Evolutionary conservation across 2,797 vertebrate genomes (phyloP), one percentile per base, ranked within the genome.

Genomic region (Rhabdomys pumilio): DNA sequence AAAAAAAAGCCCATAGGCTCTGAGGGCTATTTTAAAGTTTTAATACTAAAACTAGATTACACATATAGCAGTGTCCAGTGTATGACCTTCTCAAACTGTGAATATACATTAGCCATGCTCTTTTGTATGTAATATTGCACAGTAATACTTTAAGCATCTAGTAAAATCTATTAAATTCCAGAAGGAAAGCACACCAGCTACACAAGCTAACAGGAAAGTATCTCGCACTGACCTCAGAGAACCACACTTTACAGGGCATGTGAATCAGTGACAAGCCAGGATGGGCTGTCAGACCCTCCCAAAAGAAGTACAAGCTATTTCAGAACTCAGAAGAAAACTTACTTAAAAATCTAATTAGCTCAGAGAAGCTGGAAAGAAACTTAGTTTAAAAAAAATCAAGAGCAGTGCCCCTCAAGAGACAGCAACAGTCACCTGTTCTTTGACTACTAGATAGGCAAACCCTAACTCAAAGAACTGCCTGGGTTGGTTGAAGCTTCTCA

Each of bases 381-480:
- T 31, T 69, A 76, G 82, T 73, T 90, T 86, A 50, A 50, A 50
- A 50, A 50, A 93, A 83, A 38, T 72, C 6, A 89, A 41, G 47
- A 88, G 41, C 3, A 50, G 65, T 14, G 6, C 14, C 31, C 65
- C 65, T 34, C 14, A 17, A 47, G 38, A 61, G 55, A 63, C 29
- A 75, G 31, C 19, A 29, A 24, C 69, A 59, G 26, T 20, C 72
- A 13, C 55, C 14, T 41, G 24, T n/a, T 79, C 73, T 19, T 34
- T 67, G 29, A 67, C 65, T 34, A 13, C 4, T 26, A 13, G 6
- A 61, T 7, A 29, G 19, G 53, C 67, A 98, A 99, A 99, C 99
- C 99, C 99, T n/a, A 99, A 99, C 96, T 99, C 99, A 98, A 99
- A 99, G 99, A 99, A 99, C 55, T 14, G 98, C 98, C 99, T 94